These are phyloP conservation scores for Goniozus legneri DNA, from an alignment of 1,140 invertebrate species.

Conservation along the genomic window DNA sequence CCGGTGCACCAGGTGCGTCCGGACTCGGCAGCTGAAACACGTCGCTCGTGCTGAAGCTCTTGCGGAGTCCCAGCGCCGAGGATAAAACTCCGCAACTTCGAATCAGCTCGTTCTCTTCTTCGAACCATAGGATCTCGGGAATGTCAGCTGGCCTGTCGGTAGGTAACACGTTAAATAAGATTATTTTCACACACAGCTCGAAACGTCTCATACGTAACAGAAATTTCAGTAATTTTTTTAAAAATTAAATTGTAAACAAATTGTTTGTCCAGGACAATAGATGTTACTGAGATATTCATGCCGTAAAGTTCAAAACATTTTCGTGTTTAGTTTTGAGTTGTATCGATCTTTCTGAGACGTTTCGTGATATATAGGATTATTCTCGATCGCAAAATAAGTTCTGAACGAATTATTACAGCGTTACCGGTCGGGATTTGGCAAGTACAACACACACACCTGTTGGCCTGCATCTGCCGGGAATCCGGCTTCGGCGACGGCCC, in stretches of 20 bases:
- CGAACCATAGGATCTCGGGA: conserved; percentile 66
- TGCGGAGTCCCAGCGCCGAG: conserved; percentile 73
- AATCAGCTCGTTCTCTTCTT: conserved; percentile 75
- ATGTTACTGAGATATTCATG: too few relatives aligned
- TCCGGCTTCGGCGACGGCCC: conserved; percentile 72
- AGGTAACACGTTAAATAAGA: too few relatives aligned
- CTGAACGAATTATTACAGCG: conserved; percentile 3
- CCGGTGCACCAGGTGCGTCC: conserved; percentile 32
- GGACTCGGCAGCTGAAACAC: conserved; percentile 61
- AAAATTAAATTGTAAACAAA: neutral
- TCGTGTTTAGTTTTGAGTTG: too few relatives aligned
- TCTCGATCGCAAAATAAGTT: neutral
- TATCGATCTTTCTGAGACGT: neutral
- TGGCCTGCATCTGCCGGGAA: conserved; percentile 43
- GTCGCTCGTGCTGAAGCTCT: conserved; percentile 78
- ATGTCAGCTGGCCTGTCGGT: conserved; percentile 57
- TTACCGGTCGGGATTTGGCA: neutral
- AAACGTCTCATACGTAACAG: neutral
- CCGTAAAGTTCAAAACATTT: too few relatives aligned
- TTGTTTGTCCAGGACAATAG: neutral
- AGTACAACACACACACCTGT: conserved; percentile 43
- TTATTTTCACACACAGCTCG: neutral
- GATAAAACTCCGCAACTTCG: conserved; percentile 73
- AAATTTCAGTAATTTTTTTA: neutral
- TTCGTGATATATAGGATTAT: neutral